Percentiles rank a stretch among this genome's conserved stretches.
phyloP scores from a whole-genome alignment of 2,888 invertebrate genomes.

The Myopa testacea region DNA sequence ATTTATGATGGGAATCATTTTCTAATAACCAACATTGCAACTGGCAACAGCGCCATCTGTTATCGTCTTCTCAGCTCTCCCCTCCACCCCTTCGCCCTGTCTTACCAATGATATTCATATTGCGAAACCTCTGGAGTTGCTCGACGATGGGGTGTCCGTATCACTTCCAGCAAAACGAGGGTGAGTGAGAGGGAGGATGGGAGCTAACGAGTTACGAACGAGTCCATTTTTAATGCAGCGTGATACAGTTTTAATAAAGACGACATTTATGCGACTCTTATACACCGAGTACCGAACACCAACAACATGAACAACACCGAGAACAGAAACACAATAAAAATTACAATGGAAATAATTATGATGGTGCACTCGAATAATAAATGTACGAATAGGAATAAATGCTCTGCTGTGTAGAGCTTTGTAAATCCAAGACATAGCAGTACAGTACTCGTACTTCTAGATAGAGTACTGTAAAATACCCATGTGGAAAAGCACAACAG shows the following conservation, averaged over 20 bases:
- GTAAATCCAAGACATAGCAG: no score
- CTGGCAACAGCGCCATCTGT: background rate
- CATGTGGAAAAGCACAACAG: no score
- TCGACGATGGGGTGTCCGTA: no score
- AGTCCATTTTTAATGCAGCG: no score
- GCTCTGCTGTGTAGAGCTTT: background rate
- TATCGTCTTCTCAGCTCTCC: background rate
- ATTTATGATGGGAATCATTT: conserved; percentile 5
- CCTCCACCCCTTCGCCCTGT: background rate
- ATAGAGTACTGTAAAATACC: no score
- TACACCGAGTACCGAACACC: background rate
- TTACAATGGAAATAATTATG: conserved; percentile 13
- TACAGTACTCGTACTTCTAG: no score
- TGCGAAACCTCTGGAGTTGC: background rate
- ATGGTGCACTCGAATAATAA: conserved; percentile 9
- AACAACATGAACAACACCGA: background rate
- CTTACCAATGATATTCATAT: background rate
- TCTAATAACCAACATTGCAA: conserved; percentile 11
- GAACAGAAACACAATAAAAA: background rate
- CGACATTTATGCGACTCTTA: conserved; percentile 15
- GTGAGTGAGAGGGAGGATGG: background rate
- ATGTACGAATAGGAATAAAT: background rate
- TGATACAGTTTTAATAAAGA: conserved; percentile 22
- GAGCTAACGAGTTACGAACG: background rate
- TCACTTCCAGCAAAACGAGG: no score